Conservation (phyloP, 2,888 invertebrate genomes). For the Neoscelio sp. region DNA sequence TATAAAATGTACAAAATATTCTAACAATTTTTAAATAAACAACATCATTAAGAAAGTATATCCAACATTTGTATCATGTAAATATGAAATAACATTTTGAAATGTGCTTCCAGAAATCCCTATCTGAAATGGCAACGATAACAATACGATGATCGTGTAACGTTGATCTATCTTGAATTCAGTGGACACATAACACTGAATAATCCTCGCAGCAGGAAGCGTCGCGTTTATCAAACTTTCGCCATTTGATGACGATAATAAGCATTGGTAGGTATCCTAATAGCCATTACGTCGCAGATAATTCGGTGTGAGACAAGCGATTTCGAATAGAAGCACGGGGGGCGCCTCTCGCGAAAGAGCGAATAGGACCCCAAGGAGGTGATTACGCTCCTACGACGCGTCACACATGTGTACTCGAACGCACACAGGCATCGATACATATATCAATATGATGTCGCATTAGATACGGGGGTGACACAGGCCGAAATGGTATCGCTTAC, state of each 20-base stretch:
- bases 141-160: constrained; percentile 41
- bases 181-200: constrained; percentile 45
- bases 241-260: constrained; percentile 61
- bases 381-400: constrained; percentile 74
- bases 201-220: constrained; percentile 56
- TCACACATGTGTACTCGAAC: constrained; percentile 38
- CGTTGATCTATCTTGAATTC: constrained; percentile 46
- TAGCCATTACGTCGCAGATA: constrained; percentile 68
- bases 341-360: constrained; percentile 73
- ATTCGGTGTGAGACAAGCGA: constrained; percentile 71
- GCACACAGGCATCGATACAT: constrained; percentile 59
- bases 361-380: constrained; percentile 81
- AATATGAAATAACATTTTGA: constrained; percentile 8
- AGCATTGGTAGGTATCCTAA: constrained; percentile 55
- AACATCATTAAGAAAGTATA: too few relatives aligned
- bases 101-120: constrained; percentile 1
- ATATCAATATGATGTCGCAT: constrained; percentile 77
- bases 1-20: too few relatives aligned
- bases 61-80: too few relatives aligned
- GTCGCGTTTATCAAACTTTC: constrained; percentile 60
- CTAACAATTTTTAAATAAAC: too few relatives aligned
- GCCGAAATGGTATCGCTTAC: constrained; percentile 80
- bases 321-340: constrained; percentile 63
- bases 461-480: constrained; percentile 72
- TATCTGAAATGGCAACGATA: constrained; percentile 12